Conservation (phyloP, 1,140 invertebrate genomes). For the Temnothorax longispinosus region DNA sequence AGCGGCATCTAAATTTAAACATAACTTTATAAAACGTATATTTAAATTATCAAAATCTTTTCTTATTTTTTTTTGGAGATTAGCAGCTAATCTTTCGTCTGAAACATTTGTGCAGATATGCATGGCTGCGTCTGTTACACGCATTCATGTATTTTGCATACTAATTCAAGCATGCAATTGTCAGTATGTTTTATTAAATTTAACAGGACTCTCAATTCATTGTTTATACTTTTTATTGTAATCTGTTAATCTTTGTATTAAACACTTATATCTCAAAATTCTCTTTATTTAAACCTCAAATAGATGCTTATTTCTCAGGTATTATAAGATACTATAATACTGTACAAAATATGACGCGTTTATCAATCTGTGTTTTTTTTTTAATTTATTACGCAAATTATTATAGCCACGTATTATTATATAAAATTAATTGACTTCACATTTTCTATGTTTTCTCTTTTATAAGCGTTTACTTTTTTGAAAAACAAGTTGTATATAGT, state of each 20-base stretch:
- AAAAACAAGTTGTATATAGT: conserved; percentile 52
- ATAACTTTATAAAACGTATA: conserved; percentile 24
- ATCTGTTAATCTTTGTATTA: conserved; percentile 28
- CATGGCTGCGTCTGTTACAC: neutral
- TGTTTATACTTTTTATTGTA: conserved; percentile 6
- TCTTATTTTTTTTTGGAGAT: neutral
- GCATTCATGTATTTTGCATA: neutral
- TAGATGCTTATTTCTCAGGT: conserved; percentile 57
- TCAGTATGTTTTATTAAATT: neutral
- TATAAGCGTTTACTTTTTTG: conserved; percentile 9
- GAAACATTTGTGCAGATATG: neutral
- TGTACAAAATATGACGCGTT: conserved; percentile 31
- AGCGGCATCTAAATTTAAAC: conserved; percentile 21
- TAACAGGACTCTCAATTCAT: neutral
- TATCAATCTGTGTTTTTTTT: conserved; percentile 23
- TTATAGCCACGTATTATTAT: neutral
- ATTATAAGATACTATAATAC: conserved; percentile 3
- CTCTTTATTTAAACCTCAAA: conserved; percentile 43
- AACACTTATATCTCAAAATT: conserved; percentile 22
- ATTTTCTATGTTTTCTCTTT: conserved; percentile 8
- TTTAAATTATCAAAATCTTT: conserved; percentile 1
- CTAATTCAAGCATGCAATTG: neutral
- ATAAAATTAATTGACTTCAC: neutral
- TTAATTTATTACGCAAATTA: neutral
- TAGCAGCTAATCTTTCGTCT: neutral